Percentiles rank a stretch among this genome's conserved stretches.
Conservation (phyloP, 2,888 invertebrate genomes). For the Hirtodrosophila cameraria region DNA sequence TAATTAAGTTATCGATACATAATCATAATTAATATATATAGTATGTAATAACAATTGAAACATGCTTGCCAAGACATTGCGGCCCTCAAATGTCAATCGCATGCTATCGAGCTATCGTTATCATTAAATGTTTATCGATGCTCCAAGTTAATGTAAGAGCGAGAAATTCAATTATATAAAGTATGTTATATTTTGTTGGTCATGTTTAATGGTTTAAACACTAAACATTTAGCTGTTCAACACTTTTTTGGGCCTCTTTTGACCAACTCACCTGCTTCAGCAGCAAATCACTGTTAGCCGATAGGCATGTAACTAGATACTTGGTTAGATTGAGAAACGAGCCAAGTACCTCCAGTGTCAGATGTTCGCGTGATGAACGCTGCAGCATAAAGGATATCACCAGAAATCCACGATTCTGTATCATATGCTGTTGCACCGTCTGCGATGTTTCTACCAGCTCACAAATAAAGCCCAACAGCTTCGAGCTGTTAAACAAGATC, state of each 20-base stretch:
- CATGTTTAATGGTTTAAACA: conserved; percentile 11
- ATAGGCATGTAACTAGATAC: conserved; percentile 96
- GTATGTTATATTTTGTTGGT: neutral
- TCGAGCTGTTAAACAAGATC: conserved; percentile 88
- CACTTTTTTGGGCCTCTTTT: too few species aligned
- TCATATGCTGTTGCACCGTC: conserved; percentile 99
- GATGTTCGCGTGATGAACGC: conserved; percentile 95
- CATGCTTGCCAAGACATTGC: conserved; percentile 57
- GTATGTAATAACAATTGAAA: conserved; percentile 14
- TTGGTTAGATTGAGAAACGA: conserved; percentile 96
- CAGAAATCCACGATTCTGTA: conserved; percentile 98
- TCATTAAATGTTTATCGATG: conserved; percentile 29
- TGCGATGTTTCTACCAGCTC: conserved; percentile 98
- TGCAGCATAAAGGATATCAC: conserved; percentile 99
- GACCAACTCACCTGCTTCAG: conserved; percentile 95
- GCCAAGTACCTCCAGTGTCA: conserved; percentile 96
- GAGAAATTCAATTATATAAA: conserved; percentile 11
- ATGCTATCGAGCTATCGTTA: conserved; percentile 54
- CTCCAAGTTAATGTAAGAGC: conserved; percentile 33
- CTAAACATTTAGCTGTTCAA: conserved; percentile 48
- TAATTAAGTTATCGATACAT: conserved; percentile 6
- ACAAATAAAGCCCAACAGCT: conserved; percentile 97
- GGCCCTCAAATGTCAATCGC: conserved; percentile 45
- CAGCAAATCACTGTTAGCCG: conserved; percentile 95
- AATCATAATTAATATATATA: conserved; percentile 7